These are phyloP conservation scores for Habroteleia sp. DNA, from an alignment of 2,888 invertebrate genomes.

Conservation along the genomic window DNA sequence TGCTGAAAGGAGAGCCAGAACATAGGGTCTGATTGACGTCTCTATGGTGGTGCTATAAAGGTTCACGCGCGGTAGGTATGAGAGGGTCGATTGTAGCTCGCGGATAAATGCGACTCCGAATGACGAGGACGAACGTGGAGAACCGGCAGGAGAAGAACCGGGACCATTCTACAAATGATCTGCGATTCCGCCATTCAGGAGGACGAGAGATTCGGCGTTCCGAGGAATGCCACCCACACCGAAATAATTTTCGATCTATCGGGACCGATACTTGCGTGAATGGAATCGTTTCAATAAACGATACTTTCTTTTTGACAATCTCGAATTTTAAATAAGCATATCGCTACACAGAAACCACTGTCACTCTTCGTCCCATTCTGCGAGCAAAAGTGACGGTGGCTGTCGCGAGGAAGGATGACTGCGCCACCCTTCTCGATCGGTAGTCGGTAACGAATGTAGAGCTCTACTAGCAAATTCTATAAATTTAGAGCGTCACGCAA, in stretches of 20 bases:
- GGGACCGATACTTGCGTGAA: slow-evolving; percentile 21
- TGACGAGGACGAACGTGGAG: slow-evolving; percentile 49
- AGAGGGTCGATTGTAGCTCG: slow-evolving; percentile 72
- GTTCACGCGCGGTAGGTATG: slow-evolving; percentile 73
- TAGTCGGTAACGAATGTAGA: too few relatives aligned
- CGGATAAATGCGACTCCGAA: slow-evolving; percentile 77
- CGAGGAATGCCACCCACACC: slow-evolving; percentile 77
- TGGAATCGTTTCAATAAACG: slow-evolving; percentile 12
- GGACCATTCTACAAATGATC: slow-evolving; percentile 69
- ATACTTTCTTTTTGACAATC: background rate
- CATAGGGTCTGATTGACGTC: slow-evolving; percentile 76
- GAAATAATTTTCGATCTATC: slow-evolving; percentile 53
- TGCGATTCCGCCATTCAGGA: slow-evolving; percentile 63
- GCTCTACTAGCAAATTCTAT: too few relatives aligned
- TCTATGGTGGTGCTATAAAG: slow-evolving; percentile 75
- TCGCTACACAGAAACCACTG: too few relatives aligned
- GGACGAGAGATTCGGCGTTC: slow-evolving; percentile 68
- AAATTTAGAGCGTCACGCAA: too few relatives aligned
- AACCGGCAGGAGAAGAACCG: slow-evolving; percentile 18
- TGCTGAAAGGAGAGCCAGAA: slow-evolving; percentile 75
- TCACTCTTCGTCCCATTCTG: too few relatives aligned
- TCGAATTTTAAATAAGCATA: too few relatives aligned
- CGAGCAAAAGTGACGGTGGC: too few relatives aligned
- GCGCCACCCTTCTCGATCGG: too few relatives aligned
- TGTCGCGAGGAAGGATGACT: too few relatives aligned